These are phyloP conservation scores for Sebastes minor DNA, from an alignment of 2,797 vertebrate genomes.

Conservation along the genomic window DNA sequence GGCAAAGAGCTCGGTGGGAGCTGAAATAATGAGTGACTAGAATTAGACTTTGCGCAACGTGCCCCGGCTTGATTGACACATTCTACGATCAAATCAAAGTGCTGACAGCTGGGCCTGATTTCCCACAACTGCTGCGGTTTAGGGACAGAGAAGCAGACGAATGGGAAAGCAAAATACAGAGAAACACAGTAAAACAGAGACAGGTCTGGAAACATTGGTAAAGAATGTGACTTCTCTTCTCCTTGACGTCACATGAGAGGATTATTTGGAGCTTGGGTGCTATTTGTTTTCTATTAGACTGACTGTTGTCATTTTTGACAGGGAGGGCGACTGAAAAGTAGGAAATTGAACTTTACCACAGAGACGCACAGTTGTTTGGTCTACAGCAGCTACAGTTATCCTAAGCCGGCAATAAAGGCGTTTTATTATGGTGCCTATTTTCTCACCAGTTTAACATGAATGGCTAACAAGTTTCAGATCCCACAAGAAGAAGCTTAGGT, in stretches of 20 bases:
- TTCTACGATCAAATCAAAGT: conserved; percentile 82
- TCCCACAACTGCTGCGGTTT: conserved; percentile 76
- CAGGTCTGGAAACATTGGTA: conserved; percentile 26
- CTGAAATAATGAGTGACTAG: conserved; percentile 71
- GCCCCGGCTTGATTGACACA: conserved; percentile 74
- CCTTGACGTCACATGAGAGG: conserved; percentile 44
- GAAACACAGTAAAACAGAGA: conserved; percentile 52
- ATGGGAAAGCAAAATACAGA: conserved; percentile 62
- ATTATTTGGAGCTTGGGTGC: conserved; percentile 42
- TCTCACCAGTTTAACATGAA: conserved; percentile 1
- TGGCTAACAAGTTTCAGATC: neutral
- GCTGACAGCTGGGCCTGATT: conserved; percentile 80
- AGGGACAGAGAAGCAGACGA: conserved; percentile 50
- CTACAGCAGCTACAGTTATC: conserved; percentile 8
- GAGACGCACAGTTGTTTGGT: conserved; percentile 43
- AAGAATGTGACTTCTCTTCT: conserved; percentile 23
- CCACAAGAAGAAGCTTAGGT: neutral
- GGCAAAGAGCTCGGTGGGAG: conserved; percentile 52
- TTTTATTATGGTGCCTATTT: neutral
- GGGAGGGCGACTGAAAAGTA: conserved; percentile 21
- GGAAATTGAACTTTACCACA: conserved; percentile 54
- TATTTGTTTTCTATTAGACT: conserved; percentile 63
- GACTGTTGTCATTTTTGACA: conserved; percentile 50
- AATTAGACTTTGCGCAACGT: conserved; percentile 74
- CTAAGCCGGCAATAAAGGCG: neutral